Evolutionary conservation across 2,888 invertebrate species (phyloP).

Genomic region (Exocentrus adspersus): DNA sequence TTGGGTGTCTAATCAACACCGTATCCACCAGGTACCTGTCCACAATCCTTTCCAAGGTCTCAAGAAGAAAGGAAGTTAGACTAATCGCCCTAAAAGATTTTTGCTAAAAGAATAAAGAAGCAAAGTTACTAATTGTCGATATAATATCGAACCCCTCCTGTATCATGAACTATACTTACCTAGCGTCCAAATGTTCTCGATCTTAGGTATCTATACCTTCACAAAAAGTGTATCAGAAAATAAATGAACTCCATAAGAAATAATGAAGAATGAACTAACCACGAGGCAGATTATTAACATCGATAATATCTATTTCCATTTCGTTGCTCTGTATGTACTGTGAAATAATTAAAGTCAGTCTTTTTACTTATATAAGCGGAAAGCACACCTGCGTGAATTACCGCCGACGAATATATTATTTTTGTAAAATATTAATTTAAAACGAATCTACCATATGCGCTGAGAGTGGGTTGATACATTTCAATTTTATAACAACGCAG

Average conservation of each 20-base stretch:
- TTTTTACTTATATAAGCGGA: constrained; percentile 25
- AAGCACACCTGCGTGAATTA: constrained; percentile 47
- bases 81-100: too few relatives aligned
- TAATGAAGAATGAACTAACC: constrained; percentile 2
- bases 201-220: constrained; percentile 4
- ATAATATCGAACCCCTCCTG: constrained; percentile 15
- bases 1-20: too few relatives aligned
- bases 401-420: constrained; percentile 24
- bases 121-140: constrained; percentile 23
- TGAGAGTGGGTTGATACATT: not conserved
- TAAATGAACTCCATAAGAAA: constrained; percentile 22
- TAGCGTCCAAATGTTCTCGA: constrained; percentile 29
- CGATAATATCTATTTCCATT: constrained; percentile 16
- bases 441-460: constrained; percentile 5
- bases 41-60: too few relatives aligned
- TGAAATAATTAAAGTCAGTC: constrained; percentile 1
- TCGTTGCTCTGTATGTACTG: constrained; percentile 10
- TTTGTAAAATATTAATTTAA: not conserved
- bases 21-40: too few relatives aligned
- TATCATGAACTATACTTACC: constrained; percentile 16
- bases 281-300: not conserved
- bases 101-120: constrained; percentile 29
- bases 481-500: constrained; percentile 1
- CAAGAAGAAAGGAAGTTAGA: too few relatives aligned
- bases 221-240: constrained; percentile 12